Percentiles rank a stretch among this genome's conserved stretches.
These are phyloP conservation scores for Streblospio benedicti DNA, from an alignment of 1,140 invertebrate species.

Conservation along the genomic window DNA sequence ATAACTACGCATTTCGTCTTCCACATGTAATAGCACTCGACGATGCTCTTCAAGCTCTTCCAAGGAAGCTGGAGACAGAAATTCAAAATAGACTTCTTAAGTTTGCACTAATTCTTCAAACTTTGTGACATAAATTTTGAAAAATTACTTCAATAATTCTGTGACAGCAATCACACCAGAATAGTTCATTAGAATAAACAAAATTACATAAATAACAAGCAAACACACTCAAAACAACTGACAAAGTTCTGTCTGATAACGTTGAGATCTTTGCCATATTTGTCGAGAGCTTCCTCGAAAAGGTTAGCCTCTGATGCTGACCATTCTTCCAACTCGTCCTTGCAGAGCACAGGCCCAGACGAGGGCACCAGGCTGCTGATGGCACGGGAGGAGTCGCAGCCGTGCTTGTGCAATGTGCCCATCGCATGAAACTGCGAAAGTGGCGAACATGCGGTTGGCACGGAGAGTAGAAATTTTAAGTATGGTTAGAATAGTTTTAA, in stretches of 20 bases:
- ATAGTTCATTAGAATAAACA: too few species aligned
- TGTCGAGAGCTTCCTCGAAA: slow-evolving; percentile 96
- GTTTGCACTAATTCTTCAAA: too few species aligned
- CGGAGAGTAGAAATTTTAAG: too few species aligned
- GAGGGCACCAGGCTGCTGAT: slow-evolving; percentile 88
- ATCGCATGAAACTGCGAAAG: slow-evolving; percentile 84
- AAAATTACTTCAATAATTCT: too few species aligned
- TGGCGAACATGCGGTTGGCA: too few species aligned
- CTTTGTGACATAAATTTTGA: too few species aligned
- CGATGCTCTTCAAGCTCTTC: slow-evolving; percentile 97
- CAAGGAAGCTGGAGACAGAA: slow-evolving; percentile 83
- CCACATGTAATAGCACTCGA: slow-evolving; percentile 99
- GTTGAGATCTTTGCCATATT: slow-evolving; percentile 99
- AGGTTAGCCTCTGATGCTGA: slow-evolving; percentile 96
- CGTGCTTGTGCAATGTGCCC: slow-evolving; percentile 88
- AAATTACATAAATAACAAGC: too few species aligned
- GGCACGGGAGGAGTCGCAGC: slow-evolving; percentile 82
- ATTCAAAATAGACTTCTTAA: too few species aligned
- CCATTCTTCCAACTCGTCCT: slow-evolving; percentile 99
- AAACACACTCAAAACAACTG: too few species aligned
- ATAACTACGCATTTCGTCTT: slow-evolving; percentile 99
- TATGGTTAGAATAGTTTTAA: too few species aligned
- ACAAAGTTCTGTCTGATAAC: slow-evolving; percentile 97
- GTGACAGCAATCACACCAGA: too few species aligned
- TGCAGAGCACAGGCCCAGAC: slow-evolving; percentile 86